Base-by-base conservation (phyloP, 1,140 invertebrate species). In the Fopius arisanus region DNA sequence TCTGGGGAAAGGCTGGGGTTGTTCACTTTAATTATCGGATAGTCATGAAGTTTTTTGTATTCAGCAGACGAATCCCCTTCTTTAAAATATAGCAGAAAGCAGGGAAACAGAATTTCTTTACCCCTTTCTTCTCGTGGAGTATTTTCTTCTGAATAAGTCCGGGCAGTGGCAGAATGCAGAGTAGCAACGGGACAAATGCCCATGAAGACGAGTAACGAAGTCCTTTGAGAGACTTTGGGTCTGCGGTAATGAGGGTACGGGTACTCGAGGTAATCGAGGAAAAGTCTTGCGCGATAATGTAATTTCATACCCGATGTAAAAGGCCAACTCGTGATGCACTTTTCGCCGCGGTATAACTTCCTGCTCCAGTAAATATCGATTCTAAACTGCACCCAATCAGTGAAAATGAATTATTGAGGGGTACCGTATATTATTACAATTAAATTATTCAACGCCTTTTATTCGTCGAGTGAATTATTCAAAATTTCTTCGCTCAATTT, bases 281-380 rank as follows among this genome's bases (percentile, higher is more conserved):
- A 59, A 59, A 59, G 54, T 59, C 54, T 21, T 23, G 14, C 21
- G 54, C 54, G 54, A 59, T 59, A 59, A 59, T 59, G 54, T 26
- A 59, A 59, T 59, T 59, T 59, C 26, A 26, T 59, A 59, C 54
- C 54, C 54, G 26, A 26, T 12, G 54, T 59, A 59, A 59, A 59
- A 59, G 54, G 54, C 54, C 54, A 59, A 59, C 54, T 59, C 54
- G 54, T 59, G 54, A 59, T 59, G 54, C 54, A 26, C 54, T 59
- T 26, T 59, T 59, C 54, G 54, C 26, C 23, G 26, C 54, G 26
- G 21, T 59, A 23, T 28, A 59, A 59, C 21, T 59, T 59, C 54
- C 54, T 23, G 10, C 3, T 59, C 54, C 19, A 59, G 54, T 59
- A 59, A 59, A 59, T 59, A 59, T 59, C 54, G 54, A 59, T 59